phyloP scores from a whole-genome alignment of 2,888 invertebrate genomes.

The Pterobdella sp. region DNA sequence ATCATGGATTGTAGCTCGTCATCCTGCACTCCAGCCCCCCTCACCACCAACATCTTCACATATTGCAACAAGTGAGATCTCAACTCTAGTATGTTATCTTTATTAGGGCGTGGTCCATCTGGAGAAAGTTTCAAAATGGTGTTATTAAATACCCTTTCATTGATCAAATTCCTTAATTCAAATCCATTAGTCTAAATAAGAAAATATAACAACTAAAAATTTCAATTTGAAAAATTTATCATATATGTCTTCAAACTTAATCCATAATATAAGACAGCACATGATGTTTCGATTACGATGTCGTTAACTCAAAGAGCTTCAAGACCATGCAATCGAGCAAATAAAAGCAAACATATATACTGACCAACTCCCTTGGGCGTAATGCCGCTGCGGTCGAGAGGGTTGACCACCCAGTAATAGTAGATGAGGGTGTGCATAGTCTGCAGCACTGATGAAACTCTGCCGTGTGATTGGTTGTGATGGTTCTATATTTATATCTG shows the following conservation, averaged over 20 bases:
- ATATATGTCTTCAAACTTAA: no score
- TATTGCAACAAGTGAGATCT: slow-evolving; percentile 89
- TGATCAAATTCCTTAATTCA: no score
- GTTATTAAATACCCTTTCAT: no score
- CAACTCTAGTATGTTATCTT: slow-evolving; percentile 82
- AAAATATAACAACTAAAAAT: no score
- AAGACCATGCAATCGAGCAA: not conserved
- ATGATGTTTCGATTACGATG: no score
- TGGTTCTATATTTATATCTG: no score
- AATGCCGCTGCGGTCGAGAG: slow-evolving; percentile 85
- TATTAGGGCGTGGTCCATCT: slow-evolving; percentile 85
- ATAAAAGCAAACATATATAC: slow-evolving; percentile 43
- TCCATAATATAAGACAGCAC: no score
- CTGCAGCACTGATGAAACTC: slow-evolving; percentile 93
- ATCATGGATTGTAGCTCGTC: slow-evolving; percentile 96
- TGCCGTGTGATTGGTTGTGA: no score
- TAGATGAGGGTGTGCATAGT: slow-evolving; percentile 97
- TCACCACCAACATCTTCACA: slow-evolving; percentile 80
- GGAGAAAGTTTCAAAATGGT: no score
- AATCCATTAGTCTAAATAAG: no score
- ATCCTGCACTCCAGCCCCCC: slow-evolving; percentile 88
- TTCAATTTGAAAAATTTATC: no score
- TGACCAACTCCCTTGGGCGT: slow-evolving; percentile 87
- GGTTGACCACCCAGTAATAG: slow-evolving; percentile 98
- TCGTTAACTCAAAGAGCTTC: no score